Evolutionary conservation across 1,140 invertebrate species (phyloP), one percentile per base, ranked within the genome.

Genomic region (Drosophila biarmipes): DNA sequence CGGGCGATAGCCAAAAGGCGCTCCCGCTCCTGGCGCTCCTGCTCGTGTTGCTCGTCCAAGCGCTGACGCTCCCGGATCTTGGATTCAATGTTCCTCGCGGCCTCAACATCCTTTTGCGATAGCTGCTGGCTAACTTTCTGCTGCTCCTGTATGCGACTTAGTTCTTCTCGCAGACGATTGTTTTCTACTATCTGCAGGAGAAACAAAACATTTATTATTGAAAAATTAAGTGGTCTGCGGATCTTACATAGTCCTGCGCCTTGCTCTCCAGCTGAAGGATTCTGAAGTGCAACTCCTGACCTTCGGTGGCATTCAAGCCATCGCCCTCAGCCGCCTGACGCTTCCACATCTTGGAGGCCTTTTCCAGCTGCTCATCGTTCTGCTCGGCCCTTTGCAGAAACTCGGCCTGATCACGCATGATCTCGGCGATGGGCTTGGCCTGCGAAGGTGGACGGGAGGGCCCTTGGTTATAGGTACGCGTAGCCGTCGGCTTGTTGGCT

Each of bases 211-310:
- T 34, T 24, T 35, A 51, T 24, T 37, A 42, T 19, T 21, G 8
- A 10, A n/a, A 17, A 40, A 15, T 46, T 4, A 11, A 12, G 2
- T 0, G 17, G 6, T 27, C n/a, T n/a, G 0, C n/a, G 7, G 35
- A 19, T 73, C 92, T 92, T 63, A 94, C 93, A 93, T 93, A 93
- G 66, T 94, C 93, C 49, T 92, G 92, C 53, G 93, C 93, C 45
- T 93, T 93, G 78, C 93, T 93, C 90, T 94, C 94, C 12, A 95
- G 82, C 75, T 94, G 93, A 81, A 94, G 92, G 14, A 95, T 92
- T 61, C 93, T 93, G 24, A 93, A 94, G 40, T 93, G 85, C 59
- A 95, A 91, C 76, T 94, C 92, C 71, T 93, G 93, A 52, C 94
- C 48, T 11, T 67, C 93, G 11, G 92, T 75, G 21, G 93, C 84